Evolutionary conservation across 2,888 invertebrate species (phyloP).

Genomic region (Encarsia formosa): DNA sequence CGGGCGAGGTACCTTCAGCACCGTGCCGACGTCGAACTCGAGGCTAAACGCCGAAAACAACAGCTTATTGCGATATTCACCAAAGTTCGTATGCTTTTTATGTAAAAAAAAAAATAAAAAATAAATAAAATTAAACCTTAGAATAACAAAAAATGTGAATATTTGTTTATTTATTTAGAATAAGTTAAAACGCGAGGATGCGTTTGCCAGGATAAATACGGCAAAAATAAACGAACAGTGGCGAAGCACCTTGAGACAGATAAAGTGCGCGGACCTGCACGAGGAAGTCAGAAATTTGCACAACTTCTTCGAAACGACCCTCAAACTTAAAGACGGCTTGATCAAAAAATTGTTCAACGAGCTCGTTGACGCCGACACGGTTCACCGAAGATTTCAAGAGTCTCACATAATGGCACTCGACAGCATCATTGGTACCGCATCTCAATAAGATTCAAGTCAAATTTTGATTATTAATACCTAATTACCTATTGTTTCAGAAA

Average conservation of each 20-base stretch:
- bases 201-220: constrained; percentile 71
- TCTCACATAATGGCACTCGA: constrained; percentile 69
- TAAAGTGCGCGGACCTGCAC: constrained; percentile 72
- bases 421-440: constrained; percentile 60
- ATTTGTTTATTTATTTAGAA: constrained; percentile 55
- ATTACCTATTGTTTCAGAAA: constrained; percentile 47
- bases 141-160: background rate
- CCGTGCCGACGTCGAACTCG: constrained; percentile 77
- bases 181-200: constrained; percentile 77
- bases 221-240: constrained; percentile 84
- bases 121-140: background rate
- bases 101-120: background rate
- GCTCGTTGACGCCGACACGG: constrained; percentile 67
- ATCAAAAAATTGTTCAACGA: constrained; percentile 63
- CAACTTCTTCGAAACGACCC: constrained; percentile 59
- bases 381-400: constrained; percentile 69
- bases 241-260: constrained; percentile 71
- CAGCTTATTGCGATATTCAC: constrained; percentile 76
- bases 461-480: background rate
- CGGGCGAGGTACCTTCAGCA: constrained; percentile 75
- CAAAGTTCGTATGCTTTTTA: constrained; percentile 58
- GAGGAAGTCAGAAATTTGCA: constrained; percentile 64
- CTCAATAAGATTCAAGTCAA: background rate
- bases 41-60: constrained; percentile 72
- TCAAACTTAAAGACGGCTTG: constrained; percentile 66